Evolutionary conservation across 2,888 invertebrate genomes (phyloP), one percentile per base, ranked within the genome.

Genomic region (Eucera pruinosa): DNA sequence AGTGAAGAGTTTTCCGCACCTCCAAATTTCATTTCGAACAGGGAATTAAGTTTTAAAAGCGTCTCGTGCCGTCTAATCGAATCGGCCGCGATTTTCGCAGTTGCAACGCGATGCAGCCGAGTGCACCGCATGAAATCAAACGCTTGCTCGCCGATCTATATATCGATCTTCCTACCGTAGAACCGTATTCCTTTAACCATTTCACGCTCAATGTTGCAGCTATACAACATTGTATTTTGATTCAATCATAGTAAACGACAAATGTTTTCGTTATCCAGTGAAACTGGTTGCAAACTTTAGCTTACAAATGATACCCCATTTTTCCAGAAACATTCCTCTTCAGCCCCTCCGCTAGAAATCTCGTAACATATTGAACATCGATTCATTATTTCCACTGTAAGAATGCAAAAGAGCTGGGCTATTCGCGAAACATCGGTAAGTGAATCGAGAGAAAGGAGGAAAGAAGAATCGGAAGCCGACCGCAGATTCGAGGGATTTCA

Each of bases 401-500:
- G 6, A 30, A 30, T 30, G 30, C 30, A 30, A 30, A 30, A 30
- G 6, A n/a, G n/a, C n/a, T n/a, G n/a, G n/a, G n/a, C n/a, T n/a
- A n/a, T n/a, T n/a, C n/a, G n/a, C n/a, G n/a, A n/a, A n/a, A n/a
- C 5, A 6, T 23, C 5, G 13, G 18, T 6, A 39, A 75, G 55
- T 7, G 66, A 69, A 65, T 77, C 23, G 41, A 18, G 18, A 18
- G 2, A n/a, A 4, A 27, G 18, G 13, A 27, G 5, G 33, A 27
- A 55, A 25, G 45, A 20, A 33, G 47, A 43, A 57, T 41, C 57
- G 60, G 72, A 66, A 18, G 25, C 30, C 27, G 57, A 55, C 64
- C 65, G 52, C 61, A 62, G 66, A 65, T 70, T 67, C 71, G 52
- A 52, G 27, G 78, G 78, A 78, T 81, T 66, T 75, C 65, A 48